These are phyloP conservation scores for Pseudeuparius sepicola DNA, from an alignment of 2,888 invertebrate species.

Conservation along the genomic window DNA sequence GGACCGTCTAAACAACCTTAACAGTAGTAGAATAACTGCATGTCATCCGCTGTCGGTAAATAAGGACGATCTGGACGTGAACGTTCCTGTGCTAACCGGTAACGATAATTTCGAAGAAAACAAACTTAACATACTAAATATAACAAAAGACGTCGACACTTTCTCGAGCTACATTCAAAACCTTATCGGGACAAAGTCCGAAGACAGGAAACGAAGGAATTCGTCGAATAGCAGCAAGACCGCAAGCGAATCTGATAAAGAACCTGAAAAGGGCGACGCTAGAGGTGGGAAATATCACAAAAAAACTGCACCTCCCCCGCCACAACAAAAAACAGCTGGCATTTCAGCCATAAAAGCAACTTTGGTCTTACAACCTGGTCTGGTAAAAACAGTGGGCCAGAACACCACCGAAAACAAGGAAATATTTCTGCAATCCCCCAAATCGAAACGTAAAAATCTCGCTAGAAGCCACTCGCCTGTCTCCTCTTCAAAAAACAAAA, in stretches of 20 bases:
- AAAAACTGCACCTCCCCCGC: conserved; percentile 42
- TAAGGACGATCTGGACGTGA: conserved; percentile 12
- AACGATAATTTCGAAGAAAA: too few species aligned
- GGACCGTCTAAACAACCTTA: conserved; percentile 8
- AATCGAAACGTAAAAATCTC: conserved; percentile 28
- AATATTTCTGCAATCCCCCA: conserved; percentile 33
- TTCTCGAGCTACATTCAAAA: conserved; percentile 20
- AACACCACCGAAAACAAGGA: conserved; percentile 26
- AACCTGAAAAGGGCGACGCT: conserved; percentile 13
- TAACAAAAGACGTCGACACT: conserved; percentile 18
- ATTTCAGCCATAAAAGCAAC: conserved; percentile 40
- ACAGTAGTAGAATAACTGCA: conserved; percentile 22
- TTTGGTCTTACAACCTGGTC: conserved; percentile 42
- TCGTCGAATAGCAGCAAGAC: too few species aligned
- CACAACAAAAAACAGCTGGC: conserved; percentile 23
- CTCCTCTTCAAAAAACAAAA: conserved; percentile 20
- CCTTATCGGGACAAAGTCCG: conserved; percentile 17
- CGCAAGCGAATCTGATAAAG: conserved; percentile 1
- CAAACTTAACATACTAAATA: conserved; percentile 15
- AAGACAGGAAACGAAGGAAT: not conserved
- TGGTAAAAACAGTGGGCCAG: conserved; percentile 30
- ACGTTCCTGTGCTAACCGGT: too few species aligned
- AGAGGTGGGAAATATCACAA: conserved; percentile 46
- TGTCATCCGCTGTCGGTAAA: conserved; percentile 22
- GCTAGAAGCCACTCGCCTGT: conserved; percentile 25